phyloP scores from a whole-genome alignment of 2,888 invertebrate genomes.

The Volucella bombylans region DNA sequence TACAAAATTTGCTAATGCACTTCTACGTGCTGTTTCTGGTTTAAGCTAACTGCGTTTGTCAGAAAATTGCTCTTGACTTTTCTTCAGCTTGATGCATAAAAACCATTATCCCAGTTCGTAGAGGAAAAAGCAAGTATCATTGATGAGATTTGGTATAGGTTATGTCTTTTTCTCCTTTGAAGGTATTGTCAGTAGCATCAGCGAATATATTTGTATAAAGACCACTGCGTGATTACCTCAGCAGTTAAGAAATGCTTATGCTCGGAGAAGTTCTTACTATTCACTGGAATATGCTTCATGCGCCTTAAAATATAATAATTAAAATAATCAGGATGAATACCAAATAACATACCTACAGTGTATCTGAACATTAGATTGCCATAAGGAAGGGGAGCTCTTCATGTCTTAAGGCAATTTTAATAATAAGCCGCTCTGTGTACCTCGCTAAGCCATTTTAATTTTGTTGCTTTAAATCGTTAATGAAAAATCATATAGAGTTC shows the following conservation, averaged over 20 bases:
- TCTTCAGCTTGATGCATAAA: slow-evolving; percentile 28
- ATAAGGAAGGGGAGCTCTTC: too few relatives aligned
- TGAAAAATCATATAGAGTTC: too few relatives aligned
- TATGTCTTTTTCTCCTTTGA: background rate
- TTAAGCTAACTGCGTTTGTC: slow-evolving; percentile 43
- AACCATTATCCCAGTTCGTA: slow-evolving; percentile 57
- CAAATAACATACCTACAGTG: background rate
- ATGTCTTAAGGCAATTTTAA: too few relatives aligned
- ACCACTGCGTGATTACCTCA: too few relatives aligned
- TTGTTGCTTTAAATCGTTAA: too few relatives aligned
- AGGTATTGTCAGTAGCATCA: background rate
- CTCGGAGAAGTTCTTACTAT: too few relatives aligned
- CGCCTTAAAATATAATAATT: too few relatives aligned
- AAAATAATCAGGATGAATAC: background rate
- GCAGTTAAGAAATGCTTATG: too few relatives aligned
- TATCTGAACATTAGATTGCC: background rate
- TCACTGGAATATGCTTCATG: too few relatives aligned
- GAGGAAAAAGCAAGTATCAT: background rate
- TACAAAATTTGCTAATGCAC: slow-evolving; percentile 57
- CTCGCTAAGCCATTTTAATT: too few relatives aligned
- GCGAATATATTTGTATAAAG: slow-evolving; percentile 4
- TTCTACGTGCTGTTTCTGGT: slow-evolving; percentile 65
- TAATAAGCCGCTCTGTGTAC: too few relatives aligned
- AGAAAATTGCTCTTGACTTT: slow-evolving; percentile 62
- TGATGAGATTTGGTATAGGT: slow-evolving; percentile 19